These are phyloP conservation scores for Chelonia mydas DNA, from an alignment of 2,797 vertebrate species.

Conservation along the genomic window DNA sequence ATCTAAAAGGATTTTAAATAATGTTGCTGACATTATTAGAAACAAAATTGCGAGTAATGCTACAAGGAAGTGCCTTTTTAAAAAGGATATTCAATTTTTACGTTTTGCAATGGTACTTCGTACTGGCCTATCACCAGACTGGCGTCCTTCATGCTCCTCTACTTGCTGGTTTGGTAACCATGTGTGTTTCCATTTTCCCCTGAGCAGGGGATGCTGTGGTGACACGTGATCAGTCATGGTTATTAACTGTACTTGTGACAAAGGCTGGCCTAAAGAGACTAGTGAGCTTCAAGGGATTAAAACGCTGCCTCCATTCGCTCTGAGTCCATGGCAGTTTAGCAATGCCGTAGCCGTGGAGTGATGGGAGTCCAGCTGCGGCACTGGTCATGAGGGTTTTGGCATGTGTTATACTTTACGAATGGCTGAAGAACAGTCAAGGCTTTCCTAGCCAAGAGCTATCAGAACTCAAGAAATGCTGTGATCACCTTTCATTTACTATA, in stretches of 20 bases:
- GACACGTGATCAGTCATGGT: background rate
- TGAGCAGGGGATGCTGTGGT: background rate
- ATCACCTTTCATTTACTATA: background rate
- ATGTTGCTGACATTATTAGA: constrained; percentile 71
- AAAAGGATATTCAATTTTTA: constrained; percentile 31
- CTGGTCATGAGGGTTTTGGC: rapidly evolving
- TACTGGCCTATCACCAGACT: background rate
- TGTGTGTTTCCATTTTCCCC: background rate
- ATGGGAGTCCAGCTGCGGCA: rapidly evolving
- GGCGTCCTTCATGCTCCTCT: background rate
- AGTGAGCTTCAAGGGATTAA: background rate
- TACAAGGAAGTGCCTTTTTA: constrained; percentile 50
- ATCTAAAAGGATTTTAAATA: constrained; percentile 72
- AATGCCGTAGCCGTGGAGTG: background rate
- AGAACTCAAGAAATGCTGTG: background rate
- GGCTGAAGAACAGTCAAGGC: background rate
- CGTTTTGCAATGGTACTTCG: constrained; percentile 9
- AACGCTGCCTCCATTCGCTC: background rate
- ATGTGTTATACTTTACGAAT: background rate
- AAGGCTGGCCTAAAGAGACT: background rate
- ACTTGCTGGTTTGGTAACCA: rapidly evolving
- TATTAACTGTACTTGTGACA: background rate
- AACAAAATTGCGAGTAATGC: constrained; percentile 63
- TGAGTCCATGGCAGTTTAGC: background rate
- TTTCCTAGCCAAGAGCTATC: background rate